phyloP scores from a whole-genome alignment of 2,797 vertebrate species.

The Acanthornis magna region DNA sequence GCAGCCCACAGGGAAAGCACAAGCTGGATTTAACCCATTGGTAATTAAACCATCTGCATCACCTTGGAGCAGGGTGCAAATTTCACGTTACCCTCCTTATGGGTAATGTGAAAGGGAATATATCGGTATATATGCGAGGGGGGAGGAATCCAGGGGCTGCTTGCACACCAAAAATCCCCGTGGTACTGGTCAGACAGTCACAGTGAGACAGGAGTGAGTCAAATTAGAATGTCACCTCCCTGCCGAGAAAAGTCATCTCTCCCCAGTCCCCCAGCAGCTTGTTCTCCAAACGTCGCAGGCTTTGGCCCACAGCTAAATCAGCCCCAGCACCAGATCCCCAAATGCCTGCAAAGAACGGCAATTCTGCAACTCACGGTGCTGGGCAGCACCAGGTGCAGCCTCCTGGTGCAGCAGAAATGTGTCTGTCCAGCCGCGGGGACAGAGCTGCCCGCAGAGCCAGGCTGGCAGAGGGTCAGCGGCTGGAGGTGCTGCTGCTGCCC shows the following conservation, averaged over 20 bases:
- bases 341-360: background rate
- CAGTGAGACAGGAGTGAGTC: constrained; percentile 9
- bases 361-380: background rate
- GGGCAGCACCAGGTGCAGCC: background rate
- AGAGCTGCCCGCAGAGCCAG: background rate
- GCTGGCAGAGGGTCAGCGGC: background rate
- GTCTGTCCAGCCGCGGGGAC: background rate
- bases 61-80: background rate
- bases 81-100: background rate
- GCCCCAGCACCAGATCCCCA: background rate
- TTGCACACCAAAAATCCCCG: background rate
- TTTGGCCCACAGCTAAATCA: background rate
- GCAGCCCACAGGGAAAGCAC: constrained; percentile 4
- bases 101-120: background rate
- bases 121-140: fast-evolving
- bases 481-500: background rate
- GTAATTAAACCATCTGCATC: background rate
- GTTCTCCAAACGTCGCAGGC: background rate
- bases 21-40: background rate
- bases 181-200: background rate
- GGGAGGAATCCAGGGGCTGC: background rate
- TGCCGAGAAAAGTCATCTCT: background rate
- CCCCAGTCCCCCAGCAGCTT: background rate
- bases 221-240: constrained; percentile 7
- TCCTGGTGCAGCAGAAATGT: background rate